Evolutionary conservation across 1,140 invertebrate species (phyloP), one percentile per base, ranked within the genome.

Genomic region (Lanistes nyassanus): DNA sequence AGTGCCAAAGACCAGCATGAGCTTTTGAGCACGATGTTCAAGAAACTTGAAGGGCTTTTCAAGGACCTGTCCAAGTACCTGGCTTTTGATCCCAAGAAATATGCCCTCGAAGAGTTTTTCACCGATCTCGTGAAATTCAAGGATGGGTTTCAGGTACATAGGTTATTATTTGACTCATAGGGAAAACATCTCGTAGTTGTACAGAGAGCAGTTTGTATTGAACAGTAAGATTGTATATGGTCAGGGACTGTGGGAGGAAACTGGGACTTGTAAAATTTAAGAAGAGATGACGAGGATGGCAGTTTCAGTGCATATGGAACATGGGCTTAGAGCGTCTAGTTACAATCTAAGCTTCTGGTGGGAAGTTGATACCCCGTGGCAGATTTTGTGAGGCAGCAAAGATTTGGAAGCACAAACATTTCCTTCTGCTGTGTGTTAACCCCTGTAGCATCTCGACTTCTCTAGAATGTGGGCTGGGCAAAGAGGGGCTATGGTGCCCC

Each of bases 101-200:
- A 98, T 85, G 93, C 94, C 0, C 92, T 98, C 72, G 97, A 99
- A 84, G 97, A 99, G 87, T 98, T 99, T 90, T 98, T 99, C 88
- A 92, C 92, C 0, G 98, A 99, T 85, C 92, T 99, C 64, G 98
- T 98, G 90, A 94, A 93, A 0, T 99, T 99, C 86, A 98, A 97
- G 87, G 96, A 97, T 87, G 92, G 94, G 37, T 99, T 98, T 88
- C 88, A 93, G 83, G 95, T 97, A 89, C 92, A 91, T 79, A 67
- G 39, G 66, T 11, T n/a, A n/a, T n/a, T n/a, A n/a, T n/a, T 37
- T 53, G 53, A 42, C 9, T 60, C 5, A 16, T 65, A 47, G 42
- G 42, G 19, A 47, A 16, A 47, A 42, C 0, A 16, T 47, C 42
- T 29, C 29, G 6, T 60, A 60, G 53, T 60, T 13, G 7, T 7